Percentiles rank a stretch among this genome's conserved stretches.
These are phyloP conservation scores for Illadopsis cleaveri DNA, from an alignment of 2,113 vertebrate genomes.

Conservation along the genomic window DNA sequence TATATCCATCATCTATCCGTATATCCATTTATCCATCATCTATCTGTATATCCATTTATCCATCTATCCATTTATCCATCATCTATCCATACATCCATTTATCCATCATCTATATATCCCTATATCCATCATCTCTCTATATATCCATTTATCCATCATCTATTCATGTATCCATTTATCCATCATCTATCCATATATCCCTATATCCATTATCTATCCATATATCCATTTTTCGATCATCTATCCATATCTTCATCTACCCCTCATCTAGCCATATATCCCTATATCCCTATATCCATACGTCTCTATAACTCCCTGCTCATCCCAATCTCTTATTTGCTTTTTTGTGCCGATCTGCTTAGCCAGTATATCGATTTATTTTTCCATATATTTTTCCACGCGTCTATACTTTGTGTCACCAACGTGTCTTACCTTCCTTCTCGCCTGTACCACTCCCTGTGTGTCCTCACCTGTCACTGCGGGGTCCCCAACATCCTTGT, in stretches of 20 bases:
- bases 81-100: too few relatives aligned
- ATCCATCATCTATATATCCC: too few relatives aligned
- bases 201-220: too few relatives aligned
- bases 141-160: too few relatives aligned
- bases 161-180: too few relatives aligned
- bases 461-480: not conserved
- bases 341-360: not conserved
- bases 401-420: accelerated
- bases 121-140: not conserved
- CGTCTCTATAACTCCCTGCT: not conserved
- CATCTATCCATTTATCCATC: too few relatives aligned
- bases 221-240: too few relatives aligned
- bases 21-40: too few relatives aligned
- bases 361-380: not conserved
- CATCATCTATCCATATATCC: too few relatives aligned
- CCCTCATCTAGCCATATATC: too few relatives aligned
- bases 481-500: not conserved
- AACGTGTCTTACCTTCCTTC: accelerated
- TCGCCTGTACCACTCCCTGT: accelerated
- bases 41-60: not conserved
- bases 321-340: not conserved
- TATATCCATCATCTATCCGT: too few relatives aligned
- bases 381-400: not conserved
- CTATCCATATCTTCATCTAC: too few relatives aligned
- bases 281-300: not conserved